phyloP scores from a whole-genome alignment of 2,888 invertebrate genomes.

The Tryphoninae sp. region DNA sequence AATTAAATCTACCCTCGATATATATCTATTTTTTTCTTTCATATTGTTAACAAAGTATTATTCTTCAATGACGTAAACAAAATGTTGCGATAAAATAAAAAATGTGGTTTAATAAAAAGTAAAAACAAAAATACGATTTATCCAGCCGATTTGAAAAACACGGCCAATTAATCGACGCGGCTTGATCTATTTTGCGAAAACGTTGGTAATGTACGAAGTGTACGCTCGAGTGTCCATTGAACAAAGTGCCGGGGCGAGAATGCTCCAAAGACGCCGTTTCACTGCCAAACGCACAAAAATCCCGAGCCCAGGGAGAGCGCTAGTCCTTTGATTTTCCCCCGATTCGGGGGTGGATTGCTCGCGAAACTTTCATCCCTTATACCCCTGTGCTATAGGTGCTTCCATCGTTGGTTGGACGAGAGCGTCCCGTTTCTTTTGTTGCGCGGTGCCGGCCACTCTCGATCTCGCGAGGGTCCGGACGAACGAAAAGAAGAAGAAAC shows the following conservation, averaged over 20 bases:
- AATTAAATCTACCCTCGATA: neutral
- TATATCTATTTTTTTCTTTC: too few species aligned
- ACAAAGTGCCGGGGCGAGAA: conserved; percentile 32
- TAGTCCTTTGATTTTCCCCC: conserved; percentile 57
- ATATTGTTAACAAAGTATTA: too few species aligned
- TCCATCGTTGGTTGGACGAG: conserved; percentile 40
- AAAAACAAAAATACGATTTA: too few species aligned
- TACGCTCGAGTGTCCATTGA: conserved; percentile 24
- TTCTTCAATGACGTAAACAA: too few species aligned
- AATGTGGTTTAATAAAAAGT: too few species aligned
- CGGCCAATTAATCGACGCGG: conserved; percentile 6
- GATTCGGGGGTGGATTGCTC: conserved; percentile 52
- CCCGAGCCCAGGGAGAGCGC: conserved; percentile 13
- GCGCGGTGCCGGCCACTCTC: conserved; percentile 61
- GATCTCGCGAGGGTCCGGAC: conserved; percentile 48
- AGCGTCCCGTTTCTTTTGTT: conserved; percentile 55
- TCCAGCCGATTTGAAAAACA: neutral
- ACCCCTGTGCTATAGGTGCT: conserved; percentile 29
- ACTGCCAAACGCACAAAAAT: conserved; percentile 32
- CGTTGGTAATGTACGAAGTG: conserved; percentile 8
- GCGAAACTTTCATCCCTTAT: conserved; percentile 60
- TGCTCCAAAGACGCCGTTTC: conserved; percentile 39
- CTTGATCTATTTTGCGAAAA: conserved; percentile 1
- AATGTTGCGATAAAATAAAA: too few species aligned
- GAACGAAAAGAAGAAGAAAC: conserved; percentile 32